Base-by-base conservation (phyloP, 1,140 invertebrate genomes). In the Atta colombica region DNA sequence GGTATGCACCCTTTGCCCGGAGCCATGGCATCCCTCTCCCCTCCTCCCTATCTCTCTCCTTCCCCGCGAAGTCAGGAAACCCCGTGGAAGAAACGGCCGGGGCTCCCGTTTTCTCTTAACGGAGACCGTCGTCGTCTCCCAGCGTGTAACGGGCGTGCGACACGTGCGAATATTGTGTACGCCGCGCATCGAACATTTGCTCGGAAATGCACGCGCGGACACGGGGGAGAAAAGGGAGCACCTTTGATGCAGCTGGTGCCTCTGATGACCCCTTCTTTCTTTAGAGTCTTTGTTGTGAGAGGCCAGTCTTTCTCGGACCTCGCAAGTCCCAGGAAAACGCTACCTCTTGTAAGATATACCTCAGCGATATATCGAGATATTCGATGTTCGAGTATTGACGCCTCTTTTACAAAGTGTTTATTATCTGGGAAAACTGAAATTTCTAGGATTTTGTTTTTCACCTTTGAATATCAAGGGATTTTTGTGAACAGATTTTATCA, bases 51-150 rank as follows among this genome's bases (percentile, higher is more conserved):
- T 28, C 68, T 0, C 1, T 18, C 53, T 6, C 2, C 71, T 35
- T 61, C 31, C 53, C 63, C 72, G 39, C 75, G 77, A 85, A 89
- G 72, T 66, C 77, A 78, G 88, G 88, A 87, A 90, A 90, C 85
- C 72, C 85, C 71, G 55, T 14, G 60, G 63, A 60, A 71, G 71
- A 84, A 58, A 53, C 51, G 72, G 14, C 25, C 49, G 16, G 49
- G n/a, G 49, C 25, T 18, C 7, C 12, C 45, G 16, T 14, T 61
- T 49, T 49, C 68, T 82, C 21, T 12, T 6, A 10, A n/a, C n/a
- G 31, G 21, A 72, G 78, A 60, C 53, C 63, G 63, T 58, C 77
- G 14, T n/a, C 60, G 39, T 77, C 66, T 28, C 39, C 10, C 39
- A 18, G 14, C 39, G 14, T 39, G 7, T 86, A 74, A 77, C 74